Evolutionary conservation across 1,140 invertebrate genomes (phyloP).

Genomic region (Trialeurodes vaporariorum): DNA sequence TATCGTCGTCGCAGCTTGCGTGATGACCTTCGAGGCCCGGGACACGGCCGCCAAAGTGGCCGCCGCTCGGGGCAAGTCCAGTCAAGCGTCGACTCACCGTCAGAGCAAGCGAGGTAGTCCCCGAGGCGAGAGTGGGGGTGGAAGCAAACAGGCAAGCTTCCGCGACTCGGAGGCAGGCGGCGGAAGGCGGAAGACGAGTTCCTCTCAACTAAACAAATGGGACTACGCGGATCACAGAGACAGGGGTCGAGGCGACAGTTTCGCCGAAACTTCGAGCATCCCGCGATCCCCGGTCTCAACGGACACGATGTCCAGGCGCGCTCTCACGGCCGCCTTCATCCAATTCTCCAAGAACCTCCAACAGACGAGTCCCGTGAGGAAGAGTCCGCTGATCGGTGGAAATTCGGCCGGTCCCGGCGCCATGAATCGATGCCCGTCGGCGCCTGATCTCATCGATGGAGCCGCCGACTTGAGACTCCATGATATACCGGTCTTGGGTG

Average conservation of each 20-base stretch:
- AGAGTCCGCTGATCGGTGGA: constrained; percentile 9
- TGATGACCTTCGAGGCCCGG: constrained; percentile 87
- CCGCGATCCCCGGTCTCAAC: constrained; percentile 17
- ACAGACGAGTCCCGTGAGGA: constrained; percentile 24
- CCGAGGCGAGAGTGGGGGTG: not conserved
- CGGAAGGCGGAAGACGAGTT: constrained; percentile 4
- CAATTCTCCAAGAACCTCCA: constrained; percentile 53
- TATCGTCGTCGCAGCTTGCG: constrained; percentile 82
- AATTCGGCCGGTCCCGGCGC: constrained; percentile 9
- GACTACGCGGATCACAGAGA: constrained; percentile 10
- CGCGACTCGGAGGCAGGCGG: constrained; percentile 35
- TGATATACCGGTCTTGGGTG: too few species aligned
- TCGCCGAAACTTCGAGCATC: constrained; percentile 16
- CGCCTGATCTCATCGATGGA: constrained; percentile 39
- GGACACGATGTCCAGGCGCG: constrained; percentile 33
- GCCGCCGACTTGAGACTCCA: too few species aligned
- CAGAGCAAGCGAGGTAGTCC: not conserved
- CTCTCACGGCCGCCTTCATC: constrained; percentile 54
- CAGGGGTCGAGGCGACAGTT: constrained; percentile 8
- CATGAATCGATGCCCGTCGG: constrained; percentile 43
- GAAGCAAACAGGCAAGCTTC: not conserved
- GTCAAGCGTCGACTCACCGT: not conserved
- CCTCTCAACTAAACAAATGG: not conserved
- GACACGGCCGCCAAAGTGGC: constrained; percentile 79
- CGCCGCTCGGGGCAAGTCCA: constrained; percentile 42